phyloP scores from a whole-genome alignment of 2,797 vertebrate species.

The Acanthopagrus latus region DNA sequence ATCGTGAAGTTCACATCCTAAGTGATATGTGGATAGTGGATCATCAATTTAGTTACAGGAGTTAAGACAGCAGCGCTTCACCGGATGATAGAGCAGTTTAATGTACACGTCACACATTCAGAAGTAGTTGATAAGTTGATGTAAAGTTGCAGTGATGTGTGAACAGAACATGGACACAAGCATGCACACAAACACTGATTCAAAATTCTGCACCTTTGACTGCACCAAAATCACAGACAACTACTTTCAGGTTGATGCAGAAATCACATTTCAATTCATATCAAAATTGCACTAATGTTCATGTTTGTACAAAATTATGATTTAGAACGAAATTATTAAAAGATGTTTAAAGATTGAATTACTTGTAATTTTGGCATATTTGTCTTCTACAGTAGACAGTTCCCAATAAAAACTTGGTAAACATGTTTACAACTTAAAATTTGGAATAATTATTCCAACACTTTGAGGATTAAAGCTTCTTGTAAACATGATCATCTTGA shows the following conservation, averaged over 20 bases:
- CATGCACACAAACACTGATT: constrained; percentile 77
- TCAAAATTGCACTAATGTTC: constrained; percentile 52
- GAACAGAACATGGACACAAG: constrained; percentile 60
- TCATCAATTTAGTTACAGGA: constrained; percentile 36
- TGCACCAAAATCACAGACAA: constrained; percentile 68
- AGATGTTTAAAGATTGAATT: constrained; percentile 30
- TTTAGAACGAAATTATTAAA: constrained; percentile 23
- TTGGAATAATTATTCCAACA: constrained; percentile 32
- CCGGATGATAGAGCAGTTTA: constrained; percentile 38
- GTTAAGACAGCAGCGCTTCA: constrained; percentile 43
- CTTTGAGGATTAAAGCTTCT: constrained; percentile 29
- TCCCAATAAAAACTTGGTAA: constrained; percentile 53
- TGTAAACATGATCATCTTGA: constrained; percentile 49
- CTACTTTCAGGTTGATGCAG: constrained; percentile 54
- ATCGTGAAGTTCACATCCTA: constrained; percentile 44
- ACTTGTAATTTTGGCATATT: constrained; percentile 54
- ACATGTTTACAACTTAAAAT: constrained; percentile 39
- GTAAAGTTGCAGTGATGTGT: constrained; percentile 40
- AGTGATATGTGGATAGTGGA: constrained; percentile 34
- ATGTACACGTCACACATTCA: constrained; percentile 57
- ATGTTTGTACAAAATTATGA: constrained; percentile 59
- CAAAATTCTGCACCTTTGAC: constrained; percentile 53
- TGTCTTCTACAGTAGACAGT: constrained; percentile 45
- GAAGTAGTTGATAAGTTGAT: constrained; percentile 36
- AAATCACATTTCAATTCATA: constrained; percentile 58